Conservation (phyloP, 2,113 vertebrate species). For the Grammomys dolichurus region DNA sequence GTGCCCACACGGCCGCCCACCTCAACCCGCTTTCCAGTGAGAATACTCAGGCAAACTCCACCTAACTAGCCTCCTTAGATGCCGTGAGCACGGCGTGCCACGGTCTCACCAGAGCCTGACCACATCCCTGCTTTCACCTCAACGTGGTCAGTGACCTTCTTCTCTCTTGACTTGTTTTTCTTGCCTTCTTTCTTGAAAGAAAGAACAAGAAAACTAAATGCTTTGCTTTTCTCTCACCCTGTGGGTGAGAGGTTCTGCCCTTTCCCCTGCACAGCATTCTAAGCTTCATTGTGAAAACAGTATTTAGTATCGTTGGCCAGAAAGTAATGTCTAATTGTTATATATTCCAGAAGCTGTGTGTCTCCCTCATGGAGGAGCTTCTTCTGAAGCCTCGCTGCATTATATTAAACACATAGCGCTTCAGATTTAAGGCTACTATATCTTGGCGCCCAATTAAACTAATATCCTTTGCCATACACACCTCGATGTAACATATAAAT, state of each 20-base stretch:
- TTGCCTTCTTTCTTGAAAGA: slow-evolving; percentile 23
- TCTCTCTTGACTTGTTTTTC: slow-evolving; percentile 12
- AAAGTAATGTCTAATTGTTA: slow-evolving; percentile 77
- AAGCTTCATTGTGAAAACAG: slow-evolving; percentile 72
- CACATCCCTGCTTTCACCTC: slow-evolving; percentile 21
- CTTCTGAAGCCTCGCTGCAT: slow-evolving; percentile 79
- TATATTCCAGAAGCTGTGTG: slow-evolving; percentile 65
- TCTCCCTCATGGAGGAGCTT: slow-evolving; percentile 67
- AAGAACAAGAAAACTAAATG: slow-evolving; percentile 33
- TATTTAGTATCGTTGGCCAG: slow-evolving; percentile 69
- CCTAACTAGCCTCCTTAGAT: slow-evolving; percentile 69
- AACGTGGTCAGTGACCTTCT: slow-evolving; percentile 1
- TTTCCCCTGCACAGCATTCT: slow-evolving; percentile 65
- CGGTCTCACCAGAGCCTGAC: neutral
- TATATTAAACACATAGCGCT: slow-evolving; percentile 76
- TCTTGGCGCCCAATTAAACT: slow-evolving; percentile 86
- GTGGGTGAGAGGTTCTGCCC: slow-evolving; percentile 56
- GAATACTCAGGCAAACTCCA: slow-evolving; percentile 85
- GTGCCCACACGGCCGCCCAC: slow-evolving; percentile 87
- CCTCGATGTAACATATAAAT: slow-evolving; percentile 85
- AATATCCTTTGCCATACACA: slow-evolving; percentile 85
- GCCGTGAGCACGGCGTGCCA: neutral
- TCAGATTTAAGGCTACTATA: slow-evolving; percentile 86
- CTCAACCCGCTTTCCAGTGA: slow-evolving; percentile 85
- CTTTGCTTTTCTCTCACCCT: neutral